Evolutionary conservation across 2,797 vertebrate genomes (phyloP).

Genomic region (Brachyalestes nurse): DNA sequence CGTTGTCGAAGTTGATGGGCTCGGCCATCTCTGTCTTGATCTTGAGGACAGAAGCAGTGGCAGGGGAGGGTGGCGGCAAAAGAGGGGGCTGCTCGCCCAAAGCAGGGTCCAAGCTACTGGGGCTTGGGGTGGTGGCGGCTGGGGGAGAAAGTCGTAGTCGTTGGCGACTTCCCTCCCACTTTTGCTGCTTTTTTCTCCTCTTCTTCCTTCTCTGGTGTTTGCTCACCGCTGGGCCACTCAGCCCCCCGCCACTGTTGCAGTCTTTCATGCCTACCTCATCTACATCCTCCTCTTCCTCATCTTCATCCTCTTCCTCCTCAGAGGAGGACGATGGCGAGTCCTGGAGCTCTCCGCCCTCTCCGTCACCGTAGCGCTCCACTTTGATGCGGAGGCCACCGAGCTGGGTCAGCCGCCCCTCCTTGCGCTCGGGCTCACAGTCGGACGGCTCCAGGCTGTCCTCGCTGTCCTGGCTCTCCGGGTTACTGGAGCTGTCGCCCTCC

Average conservation of each 20-base stretch:
- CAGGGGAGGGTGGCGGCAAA: slow-evolving; percentile 85
- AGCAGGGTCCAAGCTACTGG: slow-evolving; percentile 80
- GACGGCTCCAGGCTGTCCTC: slow-evolving; percentile 95
- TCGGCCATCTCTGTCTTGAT: slow-evolving; percentile 99
- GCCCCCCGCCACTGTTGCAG: slow-evolving; percentile 78
- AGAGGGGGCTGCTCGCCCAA: slow-evolving; percentile 88
- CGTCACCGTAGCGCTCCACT: slow-evolving; percentile 94
- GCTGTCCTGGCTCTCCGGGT: slow-evolving; percentile 95
- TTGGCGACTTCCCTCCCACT: slow-evolving; percentile 79
- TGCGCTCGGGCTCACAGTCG: slow-evolving; percentile 87
- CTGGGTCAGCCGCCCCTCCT: slow-evolving; percentile 83
- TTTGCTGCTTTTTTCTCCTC: slow-evolving; percentile 92
- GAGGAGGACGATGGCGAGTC: slow-evolving; percentile 84
- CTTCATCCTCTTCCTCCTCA: slow-evolving; percentile 68
- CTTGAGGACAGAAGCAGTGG: slow-evolving; percentile 91
- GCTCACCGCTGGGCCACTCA: slow-evolving; percentile 78
- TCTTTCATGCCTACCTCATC: slow-evolving; percentile 78
- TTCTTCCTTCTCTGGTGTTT: slow-evolving; percentile 92
- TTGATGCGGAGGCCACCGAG: slow-evolving; percentile 96
- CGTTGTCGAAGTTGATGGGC: slow-evolving; percentile 99
- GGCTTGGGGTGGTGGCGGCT: slow-evolving; percentile 81
- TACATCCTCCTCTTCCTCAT: slow-evolving; percentile 67
- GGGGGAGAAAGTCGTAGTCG: slow-evolving; percentile 54
- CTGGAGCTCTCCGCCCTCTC: slow-evolving; percentile 87
- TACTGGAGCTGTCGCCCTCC: slow-evolving; percentile 94